Evolutionary conservation across 2,888 invertebrate genomes (phyloP).

Genomic region (Nemapogon koenigi): DNA sequence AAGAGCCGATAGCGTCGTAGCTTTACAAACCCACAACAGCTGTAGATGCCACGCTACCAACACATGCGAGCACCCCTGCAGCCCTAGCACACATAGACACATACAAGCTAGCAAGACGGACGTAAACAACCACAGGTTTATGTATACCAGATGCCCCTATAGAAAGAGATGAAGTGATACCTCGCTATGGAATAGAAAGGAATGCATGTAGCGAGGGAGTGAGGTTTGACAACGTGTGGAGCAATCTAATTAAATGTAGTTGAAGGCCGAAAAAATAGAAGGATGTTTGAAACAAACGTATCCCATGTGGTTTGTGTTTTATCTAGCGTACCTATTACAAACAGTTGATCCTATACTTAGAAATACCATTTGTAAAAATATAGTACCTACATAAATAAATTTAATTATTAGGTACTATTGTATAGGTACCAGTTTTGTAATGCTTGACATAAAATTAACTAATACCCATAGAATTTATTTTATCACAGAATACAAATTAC

Average conservation of each 20-base stretch:
- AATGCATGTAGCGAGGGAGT: constrained; percentile 27
- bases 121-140: constrained; percentile 59
- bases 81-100: constrained; percentile 25
- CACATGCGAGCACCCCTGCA: constrained; percentile 51
- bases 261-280: constrained; percentile 54
- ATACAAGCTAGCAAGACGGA: constrained; percentile 26
- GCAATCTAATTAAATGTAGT: constrained; percentile 55
- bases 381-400: no score
- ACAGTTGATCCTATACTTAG: no score
- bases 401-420: no score
- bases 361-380: no score
- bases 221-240: constrained; percentile 48
- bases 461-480: no score
- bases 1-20: constrained; percentile 42
- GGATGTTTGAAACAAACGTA: constrained; percentile 24
- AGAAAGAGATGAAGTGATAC: constrained; percentile 47
- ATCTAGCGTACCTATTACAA: background rate
- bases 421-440: no score
- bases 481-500: no score
- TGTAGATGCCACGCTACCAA: constrained; percentile 48
- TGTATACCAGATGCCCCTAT: constrained; percentile 61
- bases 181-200: constrained; percentile 15
- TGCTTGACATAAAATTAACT: no score
- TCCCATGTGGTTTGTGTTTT: constrained; percentile 4
- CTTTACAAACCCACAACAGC: constrained; percentile 56